Base-by-base conservation (phyloP, 2,888 invertebrate genomes). In the Aelia acuminata region DNA sequence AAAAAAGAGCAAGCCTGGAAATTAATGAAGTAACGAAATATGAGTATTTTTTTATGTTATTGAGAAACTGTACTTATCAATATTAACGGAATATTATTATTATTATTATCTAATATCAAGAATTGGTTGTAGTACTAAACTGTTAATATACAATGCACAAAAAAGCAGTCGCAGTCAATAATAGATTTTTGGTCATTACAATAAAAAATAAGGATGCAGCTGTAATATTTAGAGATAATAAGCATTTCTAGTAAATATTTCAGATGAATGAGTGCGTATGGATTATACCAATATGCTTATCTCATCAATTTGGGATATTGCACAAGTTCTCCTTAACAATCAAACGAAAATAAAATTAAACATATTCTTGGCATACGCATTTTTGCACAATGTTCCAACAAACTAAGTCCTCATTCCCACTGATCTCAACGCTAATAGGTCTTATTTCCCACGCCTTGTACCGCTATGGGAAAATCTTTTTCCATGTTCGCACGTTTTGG, bases 391-490 rank as follows among this genome's bases (percentile, higher is more conserved):
- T n/a, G 80, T 43, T 80, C 22, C 22, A 80, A 43, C 22, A 80
- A n/a, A 43, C 39, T 20, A n/a, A 80, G 80, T 43, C 80, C 80
- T 43, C 80, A 80, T 80, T 80, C 80, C 80, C 80, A 80, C 80
- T 43, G 39, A 39, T 80, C 80, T 43, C 80, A 43, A 43, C 22
- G 22, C 43, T 80, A 80, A 80, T 80, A 43, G 80, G 39, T 43
- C n/a, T 80, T 39, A 80, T 80, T 80, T 80, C 80, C 80, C 80
- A 80, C 13, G 39, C 80, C 80, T 80, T 39, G 80, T 39, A 80
- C 80, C 80, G 80, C 43, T 80, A 80, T 80, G 80, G 80, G 80
- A 80, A 80, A 80, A 80, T 80, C 39, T 80, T 80, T 43, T 39
- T 43, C n/a, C 39, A 80, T 43, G 80, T 80, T 80, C 80, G 43